Base-by-base conservation (phyloP, 1,140 invertebrate species). In the Heliconius hewitsoni region DNA sequence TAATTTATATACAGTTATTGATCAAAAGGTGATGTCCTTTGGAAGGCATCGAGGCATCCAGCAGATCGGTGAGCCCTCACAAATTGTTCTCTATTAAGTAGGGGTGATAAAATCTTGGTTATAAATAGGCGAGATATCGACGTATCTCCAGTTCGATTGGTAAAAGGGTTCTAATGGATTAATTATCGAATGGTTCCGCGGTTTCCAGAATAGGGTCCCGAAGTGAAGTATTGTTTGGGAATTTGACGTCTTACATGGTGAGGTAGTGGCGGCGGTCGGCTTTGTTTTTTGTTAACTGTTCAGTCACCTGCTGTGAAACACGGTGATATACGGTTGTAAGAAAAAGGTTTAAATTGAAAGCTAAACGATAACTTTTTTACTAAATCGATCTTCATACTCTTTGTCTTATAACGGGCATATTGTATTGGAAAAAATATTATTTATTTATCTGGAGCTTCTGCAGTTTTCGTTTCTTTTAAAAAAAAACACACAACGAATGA, bases 1-100 rank as follows among this genome's bases (percentile, higher is more conserved):
- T 93, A 92, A 92, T 92, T 93, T 94, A 90, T 94, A 90, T 93
- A 94, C 92, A 94, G 89, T 92, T 94, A 93, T 94, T 94, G 92
- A 94, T 94, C 92, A 94, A 94, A 94, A 92, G 92, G 87, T 91
- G 88, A 86, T 85, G 90, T 93, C 92, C 91, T 92, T 94, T 94
- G 91, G 88, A 81, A 91, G 83, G 88, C 92, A 94, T 84, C 86
- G 88, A 88, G 85, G 86, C 91, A 90, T 91, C 86, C 79, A 82
- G 80, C 74, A 78, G 84, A 86, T 86, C 90, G 84, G 86, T 86
- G 89, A 85, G 84, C 88, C 88, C 83, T 82, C 84, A 77, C 87
- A 90, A 93, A 91, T 91, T 91, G 89, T 90, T 87, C 83, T 86
- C 89, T 85, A 86, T 87, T 87, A 89, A 83, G 76, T 77, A 83